Evolutionary conservation across 1,140 invertebrate genomes (phyloP), one percentile per base, ranked within the genome.

Genomic region (Gonatopus flavifemur): DNA sequence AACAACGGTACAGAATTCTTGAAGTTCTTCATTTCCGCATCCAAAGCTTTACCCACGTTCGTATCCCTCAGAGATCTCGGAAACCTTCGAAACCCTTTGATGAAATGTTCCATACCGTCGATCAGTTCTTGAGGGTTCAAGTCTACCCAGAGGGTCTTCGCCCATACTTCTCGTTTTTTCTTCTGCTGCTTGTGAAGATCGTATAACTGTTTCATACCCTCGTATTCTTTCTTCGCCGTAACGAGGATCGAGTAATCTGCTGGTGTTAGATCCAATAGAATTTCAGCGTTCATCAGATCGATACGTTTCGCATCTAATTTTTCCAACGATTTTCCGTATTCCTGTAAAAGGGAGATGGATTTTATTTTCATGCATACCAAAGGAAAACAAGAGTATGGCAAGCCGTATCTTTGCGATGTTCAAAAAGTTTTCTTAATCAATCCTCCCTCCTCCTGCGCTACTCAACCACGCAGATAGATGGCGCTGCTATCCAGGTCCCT

Each of bases 1-100:
- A 95, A 94, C 15, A 96, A 70, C 0, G 93, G 92, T 5, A 96
- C 85, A 0, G 91, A 87, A 58, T 86, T 86, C 68, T 90, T 90
- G 73, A 96, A 96, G 57, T 89, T 86, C 59, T 89, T 92, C 90
- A 96, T 92, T 59, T 86, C 87, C 3, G 82, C 68, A 52, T 93
- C 86, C n/a, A 96, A 59, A 22, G 82, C 81, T 36, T 82, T 63
- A 0, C 85, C 91, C 4, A 88, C 81, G 0, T 78, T 69, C 33
- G 86, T 74, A 1, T 68, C 58, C 24, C 85, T 83, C 0, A 84
- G 71, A 2, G 75, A 69, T 57, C 79, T 79, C 2, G 86, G 79
- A 24, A 90, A 58, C 54, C 79, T 86, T 61, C 85, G 81, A 57
- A 90, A 91, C 53, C 89, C 86, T 62, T 88, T 90, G 20, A 95